Percentiles rank a stretch among this genome's conserved stretches.
phyloP scores from a whole-genome alignment of 2,113 vertebrate genomes.

The Solenodon paradoxus region DNA sequence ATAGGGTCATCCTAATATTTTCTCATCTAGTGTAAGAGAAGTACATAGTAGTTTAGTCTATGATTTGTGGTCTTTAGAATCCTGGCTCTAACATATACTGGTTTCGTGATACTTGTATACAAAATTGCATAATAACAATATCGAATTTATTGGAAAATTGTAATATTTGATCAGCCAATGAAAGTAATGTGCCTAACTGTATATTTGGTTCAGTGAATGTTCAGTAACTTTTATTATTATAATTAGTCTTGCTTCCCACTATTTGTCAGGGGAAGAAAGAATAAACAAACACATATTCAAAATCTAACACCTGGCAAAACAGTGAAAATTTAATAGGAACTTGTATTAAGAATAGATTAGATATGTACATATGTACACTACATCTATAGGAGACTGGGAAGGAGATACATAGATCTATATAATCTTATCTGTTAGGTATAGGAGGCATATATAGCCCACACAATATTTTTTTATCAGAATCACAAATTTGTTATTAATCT shows the following conservation, averaged over 20 bases:
- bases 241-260: neutral
- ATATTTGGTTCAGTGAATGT: neutral
- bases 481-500: neutral
- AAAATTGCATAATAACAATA: neutral
- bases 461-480: neutral
- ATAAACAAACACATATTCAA: neutral
- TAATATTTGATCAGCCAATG: neutral
- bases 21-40: neutral
- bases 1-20: neutral
- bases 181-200: neutral
- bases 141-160: neutral
- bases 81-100: neutral
- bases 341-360: neutral
- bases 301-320: neutral
- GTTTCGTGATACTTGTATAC: neutral
- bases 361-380: too few species aligned
- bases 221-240: neutral
- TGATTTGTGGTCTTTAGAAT: too few species aligned
- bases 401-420: neutral
- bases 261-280: neutral
- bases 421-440: neutral
- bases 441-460: neutral
- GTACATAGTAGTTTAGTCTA: too few species aligned
- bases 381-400: accelerated
- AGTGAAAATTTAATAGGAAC: neutral